Evolutionary conservation across 2,888 invertebrate genomes (phyloP), one percentile per base, ranked within the genome.

Genomic region (Cheilosia variabilis): DNA sequence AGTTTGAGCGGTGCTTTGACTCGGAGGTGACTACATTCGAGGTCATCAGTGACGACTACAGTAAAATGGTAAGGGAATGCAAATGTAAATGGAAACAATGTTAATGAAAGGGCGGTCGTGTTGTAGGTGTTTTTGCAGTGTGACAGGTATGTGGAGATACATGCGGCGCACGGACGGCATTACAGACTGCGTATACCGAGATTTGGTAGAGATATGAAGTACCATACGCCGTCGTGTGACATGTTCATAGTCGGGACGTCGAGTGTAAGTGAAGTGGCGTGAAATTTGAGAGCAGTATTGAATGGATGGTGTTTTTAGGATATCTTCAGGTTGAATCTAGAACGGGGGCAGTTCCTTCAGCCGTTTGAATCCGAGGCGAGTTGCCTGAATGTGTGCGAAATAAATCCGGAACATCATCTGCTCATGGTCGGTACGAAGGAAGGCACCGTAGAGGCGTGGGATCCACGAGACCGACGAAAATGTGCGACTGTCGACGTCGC

Each of bases 1-100:
- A 99, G 93, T 99, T 99, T 93, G 99, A 99, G 92, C 94, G 99
- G 87, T 99, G 99, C 90, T 95, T 99, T 89, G 99, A 99, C 93
- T 96, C 98, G 0, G 99, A 99, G 93, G 97, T 98, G 57, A 95
- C 98, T n/a, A 96, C 97, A 86, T 97, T 99, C 93, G 95, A 97
- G 92, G 94, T 97, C 88, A 93, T 99, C 41, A 97, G 98, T 89
- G 98, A 99, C 89, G 99, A 99, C 92, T 99, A 98, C 90, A 96
- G 97, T 88, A 99, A 99, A 94, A 93, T 99, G 90, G 92, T 92
- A 62, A 79, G 75, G 31, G 17, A 63, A 4, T 2, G 47, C 0
- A 5, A 27, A 6, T 27, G 27, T 27, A 27, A 5, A 27, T 19
- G 6, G 4, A 5, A 4, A 1, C 17, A 19, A 47, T 9, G 1